Base-by-base conservation (phyloP, 1,140 invertebrate genomes). In the Chionoecetes opilio region DNA sequence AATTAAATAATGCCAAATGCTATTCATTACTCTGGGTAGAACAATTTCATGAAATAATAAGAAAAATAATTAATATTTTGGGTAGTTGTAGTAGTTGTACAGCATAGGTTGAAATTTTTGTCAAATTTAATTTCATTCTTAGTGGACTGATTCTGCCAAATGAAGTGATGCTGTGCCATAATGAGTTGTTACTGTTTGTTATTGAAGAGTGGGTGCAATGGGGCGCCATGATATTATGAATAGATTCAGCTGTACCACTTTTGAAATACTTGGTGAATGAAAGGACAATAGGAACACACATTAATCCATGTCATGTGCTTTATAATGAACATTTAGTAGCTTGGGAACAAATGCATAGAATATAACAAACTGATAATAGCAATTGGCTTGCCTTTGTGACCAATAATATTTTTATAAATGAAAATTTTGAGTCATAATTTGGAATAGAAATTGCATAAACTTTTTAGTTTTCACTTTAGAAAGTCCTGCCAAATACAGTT, bases 181-280 rank as follows among this genome's bases (percentile, higher is more conserved):
- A 26, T 1, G 63, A 75, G 63, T n/a, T 75, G 63, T 75, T 75
- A 75, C 21, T 75, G 63, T 75, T 75, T 75, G 21, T 75, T 75
- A 26, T 75, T 75, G 63, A 75, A 75, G 21, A 75, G 63, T 75
- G 63, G 63, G 63, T 75, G 63, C 63, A n/a, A 21, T 8, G 21
- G 46, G 11, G 63, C 63, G n/a, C 63, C n/a, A n/a, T 75, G 63
- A 75, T 75, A 75, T 75, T 75, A 75, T 75, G 63, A n/a, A 75
- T 26, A 75, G 63, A 26, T 75, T 75, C 63, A 75, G 8, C 63
- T 75, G 21, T 75, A n/a, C 63, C 63, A 75, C 21, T 75, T 75
- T 75, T 75, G n/a, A 11, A n/a, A n/a, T 75, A 75, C n/a, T 75
- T 75, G 0, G 46, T n/a, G 63, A 26, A n/a, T 75, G 63, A 75